Percentiles rank a stretch among this genome's conserved stretches.
Evolutionary conservation across 2,113 vertebrate species (phyloP).

Genomic region (Nesogale talazaci): DNA sequence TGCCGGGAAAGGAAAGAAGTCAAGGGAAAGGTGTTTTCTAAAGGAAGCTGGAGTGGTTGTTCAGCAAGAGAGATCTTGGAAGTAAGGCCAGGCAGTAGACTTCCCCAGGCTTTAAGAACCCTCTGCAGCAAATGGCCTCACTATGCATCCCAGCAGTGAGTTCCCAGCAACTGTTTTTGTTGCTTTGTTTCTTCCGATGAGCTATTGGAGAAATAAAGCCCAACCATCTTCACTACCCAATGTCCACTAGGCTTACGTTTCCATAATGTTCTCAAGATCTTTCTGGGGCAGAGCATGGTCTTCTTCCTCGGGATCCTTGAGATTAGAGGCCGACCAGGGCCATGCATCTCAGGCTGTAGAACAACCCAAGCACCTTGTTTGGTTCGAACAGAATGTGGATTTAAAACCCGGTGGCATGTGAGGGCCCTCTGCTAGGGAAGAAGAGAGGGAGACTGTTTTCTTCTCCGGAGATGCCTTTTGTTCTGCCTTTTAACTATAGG

Average conservation of each 20-base stretch:
- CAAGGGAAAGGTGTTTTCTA: neutral
- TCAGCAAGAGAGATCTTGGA: neutral
- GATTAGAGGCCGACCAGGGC: neutral
- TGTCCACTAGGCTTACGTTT: neutral
- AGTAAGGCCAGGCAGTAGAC: neutral
- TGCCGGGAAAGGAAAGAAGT: neutral
- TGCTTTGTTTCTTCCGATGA: neutral
- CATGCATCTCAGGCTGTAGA: neutral
- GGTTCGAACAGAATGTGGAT: neutral
- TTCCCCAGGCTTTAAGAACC: neutral
- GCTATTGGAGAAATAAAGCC: neutral
- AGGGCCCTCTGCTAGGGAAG: too few species aligned
- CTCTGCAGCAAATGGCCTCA: neutral
- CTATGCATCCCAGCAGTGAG: neutral
- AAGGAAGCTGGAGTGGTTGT: neutral
- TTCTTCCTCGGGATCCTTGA: neutral
- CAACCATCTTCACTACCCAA: neutral
- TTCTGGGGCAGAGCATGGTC: neutral
- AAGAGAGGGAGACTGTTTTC: neutral
- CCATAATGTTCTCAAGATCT: neutral
- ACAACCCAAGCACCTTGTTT: neutral
- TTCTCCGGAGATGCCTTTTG: neutral
- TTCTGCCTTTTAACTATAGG: neutral
- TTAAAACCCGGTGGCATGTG: too few species aligned
- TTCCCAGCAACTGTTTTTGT: neutral